Conservation (phyloP, 2,888 invertebrate genomes). For the Andrena hattorfiana region DNA sequence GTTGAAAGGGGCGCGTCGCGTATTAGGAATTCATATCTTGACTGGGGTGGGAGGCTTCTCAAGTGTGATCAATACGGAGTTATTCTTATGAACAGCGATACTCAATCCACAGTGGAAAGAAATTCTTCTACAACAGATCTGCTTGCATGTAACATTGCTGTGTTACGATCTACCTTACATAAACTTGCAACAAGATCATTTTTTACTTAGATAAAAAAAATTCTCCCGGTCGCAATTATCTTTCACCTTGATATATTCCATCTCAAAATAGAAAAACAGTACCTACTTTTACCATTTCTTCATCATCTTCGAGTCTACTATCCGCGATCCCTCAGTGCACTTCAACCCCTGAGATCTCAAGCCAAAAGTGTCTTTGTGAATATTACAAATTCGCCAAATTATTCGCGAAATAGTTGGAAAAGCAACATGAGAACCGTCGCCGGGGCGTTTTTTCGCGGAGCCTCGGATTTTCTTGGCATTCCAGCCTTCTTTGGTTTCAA, state of each 20-base stretch:
- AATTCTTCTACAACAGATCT: neutral
- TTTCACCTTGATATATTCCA: too few relatives aligned
- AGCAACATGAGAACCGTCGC: conserved; percentile 76
- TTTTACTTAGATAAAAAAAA: too few relatives aligned
- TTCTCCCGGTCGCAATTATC: too few relatives aligned
- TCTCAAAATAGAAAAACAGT: too few relatives aligned
- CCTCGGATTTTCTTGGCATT: conserved; percentile 79
- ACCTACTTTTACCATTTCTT: too few relatives aligned
- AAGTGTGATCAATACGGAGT: conserved; percentile 82
- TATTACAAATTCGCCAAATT: neutral
- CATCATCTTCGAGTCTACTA: too few relatives aligned
- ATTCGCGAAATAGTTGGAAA: neutral
- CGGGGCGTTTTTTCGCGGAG: conserved; percentile 75
- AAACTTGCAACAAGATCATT: too few relatives aligned
- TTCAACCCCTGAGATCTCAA: too few relatives aligned
- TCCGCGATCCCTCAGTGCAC: too few relatives aligned
- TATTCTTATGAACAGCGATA: conserved; percentile 80
- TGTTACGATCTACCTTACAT: too few relatives aligned
- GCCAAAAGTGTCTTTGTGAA: too few relatives aligned
- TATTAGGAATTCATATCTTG: conserved; percentile 83
- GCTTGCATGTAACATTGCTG: neutral
- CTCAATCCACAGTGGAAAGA: conserved; percentile 73
- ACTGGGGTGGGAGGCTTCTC: conserved; percentile 69
- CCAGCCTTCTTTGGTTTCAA: conserved; percentile 67
- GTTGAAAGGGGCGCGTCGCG: conserved; percentile 56